A percentile compares a stretch with the other conserved stretches of the same genome.
These are phyloP conservation scores for Rotaria sp. DNA, from an alignment of 2,888 invertebrate genomes.

Conservation along the genomic window DNA sequence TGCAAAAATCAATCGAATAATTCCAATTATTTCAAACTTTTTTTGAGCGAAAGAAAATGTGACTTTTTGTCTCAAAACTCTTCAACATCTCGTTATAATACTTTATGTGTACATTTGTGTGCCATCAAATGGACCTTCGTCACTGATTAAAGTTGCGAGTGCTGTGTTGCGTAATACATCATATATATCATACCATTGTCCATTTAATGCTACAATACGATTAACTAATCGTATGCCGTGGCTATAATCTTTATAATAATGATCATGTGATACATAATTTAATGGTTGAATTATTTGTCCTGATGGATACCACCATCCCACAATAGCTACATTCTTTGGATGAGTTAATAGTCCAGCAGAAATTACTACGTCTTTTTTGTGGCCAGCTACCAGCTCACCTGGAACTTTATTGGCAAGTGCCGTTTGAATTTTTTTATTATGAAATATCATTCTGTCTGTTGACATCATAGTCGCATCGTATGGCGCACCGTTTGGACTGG, in stretches of 20 bases:
- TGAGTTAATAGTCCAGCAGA: neutral
- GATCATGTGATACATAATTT: conserved; percentile 17
- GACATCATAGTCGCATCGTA: conserved; percentile 16
- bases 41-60: too few species aligned
- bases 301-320: conserved; percentile 18
- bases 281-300: conserved; percentile 28
- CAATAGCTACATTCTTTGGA: conserved; percentile 10
- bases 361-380: conserved; percentile 25
- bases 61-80: too few species aligned
- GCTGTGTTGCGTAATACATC: neutral
- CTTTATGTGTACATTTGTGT: neutral
- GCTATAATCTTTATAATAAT: conserved; percentile 19
- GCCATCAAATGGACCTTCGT: conserved; percentile 18
- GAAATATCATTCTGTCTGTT: conserved; percentile 27
- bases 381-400: neutral
- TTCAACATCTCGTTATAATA: neutral
- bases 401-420: neutral
- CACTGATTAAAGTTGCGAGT: neutral
- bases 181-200: conserved; percentile 22
- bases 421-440: conserved; percentile 25
- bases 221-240: conserved; percentile 22
- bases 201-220: conserved; percentile 2
- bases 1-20: too few species aligned
- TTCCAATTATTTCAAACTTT: too few species aligned
- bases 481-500: conserved; percentile 8